Percentiles rank a stretch among this genome's conserved stretches.
Conservation (phyloP, 1,140 invertebrate species). For the Oryctes rhinoceros region DNA sequence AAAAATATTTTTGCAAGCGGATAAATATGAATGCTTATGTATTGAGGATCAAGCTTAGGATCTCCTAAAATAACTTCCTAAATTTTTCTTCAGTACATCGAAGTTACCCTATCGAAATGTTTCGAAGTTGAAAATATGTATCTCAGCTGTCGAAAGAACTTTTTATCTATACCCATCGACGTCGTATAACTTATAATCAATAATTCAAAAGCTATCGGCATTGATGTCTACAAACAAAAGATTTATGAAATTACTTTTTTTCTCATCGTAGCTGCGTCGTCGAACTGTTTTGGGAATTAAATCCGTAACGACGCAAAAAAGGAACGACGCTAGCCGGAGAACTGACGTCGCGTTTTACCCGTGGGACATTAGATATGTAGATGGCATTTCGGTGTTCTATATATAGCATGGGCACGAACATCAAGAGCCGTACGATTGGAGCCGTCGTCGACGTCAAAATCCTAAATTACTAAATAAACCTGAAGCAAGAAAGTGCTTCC, state of each 20-base stretch:
- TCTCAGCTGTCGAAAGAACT: too few relatives aligned
- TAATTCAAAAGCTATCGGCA: conserved; percentile 6
- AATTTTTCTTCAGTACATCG: too few relatives aligned
- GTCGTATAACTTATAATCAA: conserved; percentile 1
- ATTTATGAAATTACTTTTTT: conserved; percentile 34
- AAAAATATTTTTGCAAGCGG: too few relatives aligned
- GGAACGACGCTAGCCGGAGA: not conserved
- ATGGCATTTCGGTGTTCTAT: conserved; percentile 53
- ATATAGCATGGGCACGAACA: conserved; percentile 27
- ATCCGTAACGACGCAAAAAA: conserved; percentile 1
- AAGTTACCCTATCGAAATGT: too few relatives aligned
- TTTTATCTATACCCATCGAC: not conserved
- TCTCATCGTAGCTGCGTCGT: not conserved
- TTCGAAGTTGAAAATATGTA: not conserved
- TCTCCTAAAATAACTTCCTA: too few relatives aligned
- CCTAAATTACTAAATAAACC: not conserved
- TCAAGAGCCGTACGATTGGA: not conserved
- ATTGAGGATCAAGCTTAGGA: too few relatives aligned
- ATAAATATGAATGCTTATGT: too few relatives aligned
- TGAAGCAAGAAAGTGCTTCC: not conserved
- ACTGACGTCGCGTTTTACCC: conserved; percentile 42
- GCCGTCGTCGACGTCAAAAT: not conserved
- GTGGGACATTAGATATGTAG: conserved; percentile 54
- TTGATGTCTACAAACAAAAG: conserved; percentile 20
- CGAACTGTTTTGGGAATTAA: conserved; percentile 3